Evolutionary conservation across 1,140 invertebrate genomes (phyloP).

Genomic region (Palaemon carinicauda): DNA sequence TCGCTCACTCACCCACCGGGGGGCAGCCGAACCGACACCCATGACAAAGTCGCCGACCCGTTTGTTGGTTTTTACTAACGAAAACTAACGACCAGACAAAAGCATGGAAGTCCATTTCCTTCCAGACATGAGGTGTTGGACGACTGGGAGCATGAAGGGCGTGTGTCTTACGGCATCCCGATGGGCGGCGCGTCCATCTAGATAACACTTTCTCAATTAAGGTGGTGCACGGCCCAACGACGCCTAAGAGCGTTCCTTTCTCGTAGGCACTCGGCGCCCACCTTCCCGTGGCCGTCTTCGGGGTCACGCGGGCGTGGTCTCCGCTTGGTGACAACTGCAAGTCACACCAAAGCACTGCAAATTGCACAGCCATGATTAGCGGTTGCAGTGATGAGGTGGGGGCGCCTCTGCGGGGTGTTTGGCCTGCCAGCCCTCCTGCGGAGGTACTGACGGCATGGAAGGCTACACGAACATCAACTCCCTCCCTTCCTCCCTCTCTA

Average conservation of each 20-base stretch:
- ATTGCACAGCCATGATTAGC: constrained; percentile 17
- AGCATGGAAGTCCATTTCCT: constrained; percentile 55
- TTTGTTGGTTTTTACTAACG: constrained; percentile 59
- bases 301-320: neutral
- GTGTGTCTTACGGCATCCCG: constrained; percentile 22
- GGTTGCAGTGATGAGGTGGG: constrained; percentile 47
- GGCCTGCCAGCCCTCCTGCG: constrained; percentile 2
- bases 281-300: neutral
- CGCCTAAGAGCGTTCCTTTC: neutral
- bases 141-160: constrained; percentile 46
- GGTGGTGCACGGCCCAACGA: constrained; percentile 25
- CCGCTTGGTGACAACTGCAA: constrained; percentile 19
- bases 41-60: constrained; percentile 53
- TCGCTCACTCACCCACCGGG: constrained; percentile 3
- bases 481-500: neutral
- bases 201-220: constrained; percentile 57
- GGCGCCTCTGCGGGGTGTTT: constrained; percentile 14
- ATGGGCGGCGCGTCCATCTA: constrained; percentile 37
- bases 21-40: constrained; percentile 38
- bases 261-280: neutral
- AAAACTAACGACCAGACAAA: constrained; percentile 57
- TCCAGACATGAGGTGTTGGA: constrained; percentile 39
- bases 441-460: constrained; percentile 45
- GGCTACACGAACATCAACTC: constrained; percentile 12
- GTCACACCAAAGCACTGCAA: constrained; percentile 13